Evolutionary conservation across 2,888 invertebrate genomes (phyloP), one percentile per base, ranked within the genome.

Genomic region (Spicauda simplicius): DNA sequence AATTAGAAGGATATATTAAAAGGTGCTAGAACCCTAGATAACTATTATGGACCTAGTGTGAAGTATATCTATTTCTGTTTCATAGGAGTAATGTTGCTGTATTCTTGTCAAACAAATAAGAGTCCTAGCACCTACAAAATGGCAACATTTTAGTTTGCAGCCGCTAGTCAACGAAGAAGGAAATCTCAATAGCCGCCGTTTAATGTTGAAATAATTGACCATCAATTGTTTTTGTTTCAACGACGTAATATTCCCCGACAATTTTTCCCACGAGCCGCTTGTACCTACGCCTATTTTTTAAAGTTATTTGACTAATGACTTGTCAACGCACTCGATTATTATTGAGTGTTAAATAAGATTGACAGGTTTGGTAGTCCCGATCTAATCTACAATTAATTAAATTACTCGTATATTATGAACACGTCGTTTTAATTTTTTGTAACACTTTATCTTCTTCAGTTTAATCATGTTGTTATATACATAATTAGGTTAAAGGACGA

Each of bases 131-230:
- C 41, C 41, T 14, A 14, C 12, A 41, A 41, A 14, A 41, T 41
- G 14, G 14, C 41, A 41, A 14, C 12, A 14, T 41, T 41, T 14
- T 14, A 41, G 41, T 41, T 41, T 14, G 41, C 10, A 41, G 41
- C 41, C 5, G 25, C 25, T 2, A 41, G 41, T 41, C 12, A 56
- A 6, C 20, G 11, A 14, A 57, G 56, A 56, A 37, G 18, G 18
- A 10, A 41, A 57, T 19, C 11, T 57, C 12, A 41, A 19, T 11
- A 57, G 57, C n/a, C 57, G 18, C 37, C 57, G 37, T 57, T 57
- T 56, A 56, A 57, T 57, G 57, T 57, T 57, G 37, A 57, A 57
- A 37, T 57, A 57, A 57, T 57, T 41, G 57, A 19, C 41, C 10
- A 30, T 55, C 55, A 30, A 56, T 56, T 56, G 45, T 45, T 58